Percentiles rank a stretch among this genome's conserved stretches.
Evolutionary conservation across 2,113 vertebrate genomes (phyloP).

Genomic region (Micromys minutus): DNA sequence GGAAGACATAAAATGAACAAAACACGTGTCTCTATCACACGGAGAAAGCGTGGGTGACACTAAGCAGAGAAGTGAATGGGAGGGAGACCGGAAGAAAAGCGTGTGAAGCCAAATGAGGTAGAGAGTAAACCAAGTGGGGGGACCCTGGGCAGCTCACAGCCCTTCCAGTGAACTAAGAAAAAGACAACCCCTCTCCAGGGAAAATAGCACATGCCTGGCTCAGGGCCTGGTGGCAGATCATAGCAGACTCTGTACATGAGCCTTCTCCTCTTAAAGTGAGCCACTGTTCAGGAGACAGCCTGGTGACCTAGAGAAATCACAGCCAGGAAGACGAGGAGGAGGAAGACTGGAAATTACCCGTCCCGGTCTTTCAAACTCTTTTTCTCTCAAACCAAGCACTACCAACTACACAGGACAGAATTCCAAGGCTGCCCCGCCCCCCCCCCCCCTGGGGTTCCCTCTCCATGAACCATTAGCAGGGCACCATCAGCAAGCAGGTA

Average conservation of each 20-base stretch:
- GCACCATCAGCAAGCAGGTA: background rate
- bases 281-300: background rate
- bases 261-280: background rate
- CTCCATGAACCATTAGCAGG: background rate
- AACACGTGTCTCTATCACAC: background rate
- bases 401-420: background rate
- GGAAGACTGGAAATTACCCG: background rate
- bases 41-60: background rate
- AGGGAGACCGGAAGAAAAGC: background rate
- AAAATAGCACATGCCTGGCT: background rate
- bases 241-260: background rate
- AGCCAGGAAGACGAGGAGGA: background rate
- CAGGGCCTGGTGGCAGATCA: rapidly evolving
- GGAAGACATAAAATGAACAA: background rate
- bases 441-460: rapidly evolving
- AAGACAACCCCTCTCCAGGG: background rate
- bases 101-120: background rate
- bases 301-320: background rate
- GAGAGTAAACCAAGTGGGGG: background rate
- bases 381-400: background rate
- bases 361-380: background rate
- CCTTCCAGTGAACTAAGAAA: background rate
- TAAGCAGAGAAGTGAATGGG: background rate
- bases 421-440: rapidly evolving
- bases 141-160: background rate